Base-by-base conservation (phyloP, 2,113 vertebrate species). In the Xiphophorus maculatus region DNA sequence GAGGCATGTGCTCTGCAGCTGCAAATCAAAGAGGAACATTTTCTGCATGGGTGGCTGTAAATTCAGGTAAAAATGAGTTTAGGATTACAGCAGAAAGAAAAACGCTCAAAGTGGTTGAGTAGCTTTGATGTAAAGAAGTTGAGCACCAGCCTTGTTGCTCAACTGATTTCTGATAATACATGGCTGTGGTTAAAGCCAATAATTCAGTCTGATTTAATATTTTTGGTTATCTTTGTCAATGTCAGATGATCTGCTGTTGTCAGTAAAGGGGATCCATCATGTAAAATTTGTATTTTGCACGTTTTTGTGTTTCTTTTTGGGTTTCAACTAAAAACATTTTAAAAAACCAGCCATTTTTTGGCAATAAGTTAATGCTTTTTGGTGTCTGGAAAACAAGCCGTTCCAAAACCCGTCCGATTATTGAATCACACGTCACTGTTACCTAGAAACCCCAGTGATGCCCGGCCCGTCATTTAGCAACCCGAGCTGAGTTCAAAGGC, bases 1-100 rank as follows among this genome's bases (percentile, higher is more conserved):
- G 32, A 66, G 44, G 40, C 80, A 69, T 70, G 15, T 84, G 82
- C 80, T 77, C 1, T 30, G 51, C 84, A 87, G 84, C 81, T 85
- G 80, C 63, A 27, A 13, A 14, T 70, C 60, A 4, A 32, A 58
- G 69, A 22, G 11, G 42, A 19, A 42, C 14, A 32, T 63, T 78
- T 63, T 74, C 66, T 79, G 66, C 62, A 42, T 4, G 54, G 32
- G 25, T 14, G 64, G 40, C 42, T 79, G 48, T 51, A 74, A 73
- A 73, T 75, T 32, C 65, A 63, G 40, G 32, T 13, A 3, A 13
- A 61, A 66, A 74, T 65, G 37, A 73, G 71, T 5, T 76, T 48
- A 25, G 37, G 81, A 76, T 65, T n/a, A 25, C 10, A 66, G 40
- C 7, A 42, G 17, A 25, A 40, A 65, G 17, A 58, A 48, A 48